phyloP scores from a whole-genome alignment of 2,797 vertebrate genomes.

The Cetoscarus ocellatus region DNA sequence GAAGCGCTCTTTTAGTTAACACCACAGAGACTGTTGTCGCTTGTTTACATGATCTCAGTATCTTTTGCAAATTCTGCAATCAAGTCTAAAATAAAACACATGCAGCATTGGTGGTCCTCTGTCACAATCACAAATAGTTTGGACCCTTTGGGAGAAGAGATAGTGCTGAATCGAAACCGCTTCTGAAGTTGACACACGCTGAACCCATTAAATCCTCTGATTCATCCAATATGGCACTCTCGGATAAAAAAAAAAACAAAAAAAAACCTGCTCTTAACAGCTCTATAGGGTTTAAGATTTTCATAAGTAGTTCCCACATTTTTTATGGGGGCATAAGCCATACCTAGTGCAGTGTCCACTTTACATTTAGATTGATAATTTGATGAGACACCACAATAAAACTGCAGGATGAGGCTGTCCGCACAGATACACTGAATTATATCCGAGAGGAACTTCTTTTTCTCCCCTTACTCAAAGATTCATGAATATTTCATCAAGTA shows the following conservation, averaged over 20 bases:
- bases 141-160: conserved; percentile 25
- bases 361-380: conserved; percentile 79
- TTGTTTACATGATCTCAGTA: conserved; percentile 26
- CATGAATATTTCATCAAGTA: conserved; percentile 80
- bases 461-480: conserved; percentile 53
- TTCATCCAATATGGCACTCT: conserved; percentile 49
- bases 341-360: conserved; percentile 52
- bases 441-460: conserved; percentile 32
- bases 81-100: conserved; percentile 19
- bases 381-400: conserved; percentile 58
- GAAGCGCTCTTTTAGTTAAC: background rate
- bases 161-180: conserved; percentile 43
- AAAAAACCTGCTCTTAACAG: conserved; percentile 17
- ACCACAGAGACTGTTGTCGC: conserved; percentile 1
- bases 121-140: conserved; percentile 39
- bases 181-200: conserved; percentile 26
- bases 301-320: conserved; percentile 33
- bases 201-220: conserved; percentile 46
- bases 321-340: conserved; percentile 27
- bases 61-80: conserved; percentile 19
- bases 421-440: conserved; percentile 57
- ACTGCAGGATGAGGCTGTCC: conserved; percentile 53
- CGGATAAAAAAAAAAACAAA: conserved; percentile 39
- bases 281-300: conserved; percentile 40
- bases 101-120: conserved; percentile 7